phyloP scores from a whole-genome alignment of 35 echinoderm and acorn worm species.

The Diadema setosum region DNA sequence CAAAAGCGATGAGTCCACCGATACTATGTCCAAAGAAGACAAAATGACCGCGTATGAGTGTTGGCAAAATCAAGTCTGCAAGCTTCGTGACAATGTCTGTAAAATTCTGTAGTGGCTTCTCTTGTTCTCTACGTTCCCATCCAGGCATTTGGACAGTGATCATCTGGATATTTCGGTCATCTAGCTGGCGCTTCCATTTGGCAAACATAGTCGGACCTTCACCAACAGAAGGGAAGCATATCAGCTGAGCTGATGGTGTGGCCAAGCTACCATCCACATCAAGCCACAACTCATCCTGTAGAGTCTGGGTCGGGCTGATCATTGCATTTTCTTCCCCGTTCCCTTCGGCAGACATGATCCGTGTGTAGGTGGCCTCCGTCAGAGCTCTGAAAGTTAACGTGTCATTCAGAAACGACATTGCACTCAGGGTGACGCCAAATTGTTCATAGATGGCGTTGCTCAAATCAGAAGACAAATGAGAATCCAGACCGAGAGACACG shows the following conservation, averaged over 20 bases:
- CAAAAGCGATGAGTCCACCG: slow-evolving; percentile 87
- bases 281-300: slow-evolving; percentile 57
- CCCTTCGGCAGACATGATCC: slow-evolving; percentile 28
- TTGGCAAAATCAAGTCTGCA: slow-evolving; percentile 62
- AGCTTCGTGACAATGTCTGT: slow-evolving; percentile 60
- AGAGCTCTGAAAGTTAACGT: slow-evolving; percentile 51
- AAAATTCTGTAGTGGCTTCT: slow-evolving; percentile 70
- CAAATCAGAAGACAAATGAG: slow-evolving; percentile 89
- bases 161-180: slow-evolving; percentile 65
- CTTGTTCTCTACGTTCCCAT: slow-evolving; percentile 90
- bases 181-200: slow-evolving; percentile 64
- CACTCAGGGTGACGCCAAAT: slow-evolving; percentile 66
- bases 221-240: slow-evolving; percentile 91
- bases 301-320: not conserved
- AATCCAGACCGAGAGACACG: slow-evolving; percentile 80
- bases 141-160: slow-evolving; percentile 78
- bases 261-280: slow-evolving; percentile 57
- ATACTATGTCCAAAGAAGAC: slow-evolving; percentile 93
- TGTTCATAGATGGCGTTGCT: slow-evolving; percentile 85
- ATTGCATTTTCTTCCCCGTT: slow-evolving; percentile 40
- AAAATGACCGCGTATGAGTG: slow-evolving; percentile 62
- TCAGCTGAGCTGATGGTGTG: slow-evolving; percentile 50
- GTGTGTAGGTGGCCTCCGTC: slow-evolving; percentile 57
- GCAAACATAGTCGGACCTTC: slow-evolving; percentile 79
- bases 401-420: slow-evolving; percentile 91